A percentile compares a stretch with the other conserved stretches of the same genome.
Evolutionary conservation across 2,113 vertebrate species (phyloP).

Genomic region (Pseudonaja textilis): DNA sequence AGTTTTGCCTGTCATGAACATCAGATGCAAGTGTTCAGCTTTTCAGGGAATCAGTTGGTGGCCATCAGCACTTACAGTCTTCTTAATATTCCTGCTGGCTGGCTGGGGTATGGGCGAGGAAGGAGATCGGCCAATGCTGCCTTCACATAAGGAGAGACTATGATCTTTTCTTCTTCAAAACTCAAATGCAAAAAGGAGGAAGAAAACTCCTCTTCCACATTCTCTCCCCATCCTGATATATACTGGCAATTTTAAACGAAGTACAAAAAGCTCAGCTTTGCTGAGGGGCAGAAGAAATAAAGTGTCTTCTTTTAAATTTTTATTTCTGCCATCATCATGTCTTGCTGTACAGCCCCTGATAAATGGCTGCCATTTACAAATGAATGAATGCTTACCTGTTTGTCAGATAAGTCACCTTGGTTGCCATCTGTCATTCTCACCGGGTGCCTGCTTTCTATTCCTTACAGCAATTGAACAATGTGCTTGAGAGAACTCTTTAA

Average conservation of each 20-base stretch:
- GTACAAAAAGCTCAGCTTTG: conserved; percentile 51
- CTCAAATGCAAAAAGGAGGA: conserved; percentile 47
- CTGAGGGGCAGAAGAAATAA: conserved; percentile 62
- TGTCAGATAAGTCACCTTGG: conserved; percentile 74
- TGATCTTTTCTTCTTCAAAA: conserved; percentile 44
- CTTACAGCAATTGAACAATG: conserved; percentile 60
- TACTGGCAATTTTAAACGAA: conserved; percentile 49
- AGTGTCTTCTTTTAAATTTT: conserved; percentile 57
- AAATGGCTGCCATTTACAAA: conserved; percentile 71
- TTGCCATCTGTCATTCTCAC: conserved; percentile 74
- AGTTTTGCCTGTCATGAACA: conserved; percentile 28
- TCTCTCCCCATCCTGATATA: neutral
- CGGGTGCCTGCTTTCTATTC: conserved; percentile 72
- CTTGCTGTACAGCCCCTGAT: conserved; percentile 64
- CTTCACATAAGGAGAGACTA: conserved; percentile 4
- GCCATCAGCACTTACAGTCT: conserved; percentile 18
- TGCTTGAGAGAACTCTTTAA: conserved; percentile 66
- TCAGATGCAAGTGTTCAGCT: conserved; percentile 34
- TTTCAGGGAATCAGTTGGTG: conserved; percentile 49
- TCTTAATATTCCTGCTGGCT: conserved; percentile 42
- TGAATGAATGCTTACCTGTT: conserved; percentile 62
- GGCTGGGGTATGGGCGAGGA: conserved; percentile 32
- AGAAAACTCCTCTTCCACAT: conserved; percentile 18
- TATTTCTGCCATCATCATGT: conserved; percentile 60
- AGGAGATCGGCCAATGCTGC: conserved; percentile 17